Percentiles rank a stretch among this genome's conserved stretches.
phyloP scores from a whole-genome alignment of 23 tunicate species.

The Oikopleura vanhoeffeni region DNA sequence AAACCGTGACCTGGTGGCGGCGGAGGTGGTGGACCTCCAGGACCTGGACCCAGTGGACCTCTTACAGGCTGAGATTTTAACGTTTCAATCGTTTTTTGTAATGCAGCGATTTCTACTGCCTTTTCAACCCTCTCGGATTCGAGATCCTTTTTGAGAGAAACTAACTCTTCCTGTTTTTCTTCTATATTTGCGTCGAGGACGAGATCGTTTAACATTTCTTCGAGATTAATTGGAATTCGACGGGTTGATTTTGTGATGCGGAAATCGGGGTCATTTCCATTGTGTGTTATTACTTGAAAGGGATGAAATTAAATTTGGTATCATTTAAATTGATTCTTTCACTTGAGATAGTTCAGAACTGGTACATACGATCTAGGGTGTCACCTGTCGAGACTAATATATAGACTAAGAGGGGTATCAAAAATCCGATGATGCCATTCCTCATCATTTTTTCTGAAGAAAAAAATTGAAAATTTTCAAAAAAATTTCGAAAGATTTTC shows the following conservation, averaged over 20 bases:
- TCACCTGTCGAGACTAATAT: too few species aligned
- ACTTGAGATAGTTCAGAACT: too few species aligned
- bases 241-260: background rate
- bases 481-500: too few species aligned
- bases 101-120: background rate
- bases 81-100: background rate
- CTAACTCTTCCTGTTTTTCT: background rate
- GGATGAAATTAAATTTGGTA: too few species aligned
- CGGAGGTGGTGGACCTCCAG: conserved; percentile 11
- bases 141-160: background rate
- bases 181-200: background rate
- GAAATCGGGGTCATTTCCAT: background rate
- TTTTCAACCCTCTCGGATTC: background rate
- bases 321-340: too few species aligned
- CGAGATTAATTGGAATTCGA: background rate
- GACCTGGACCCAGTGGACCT: background rate
- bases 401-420: too few species aligned
- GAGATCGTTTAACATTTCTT: background rate
- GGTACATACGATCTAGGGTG: too few species aligned
- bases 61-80: background rate
- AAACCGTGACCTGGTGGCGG: background rate
- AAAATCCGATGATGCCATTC: too few species aligned
- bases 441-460: too few species aligned
- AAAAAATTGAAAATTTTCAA: too few species aligned
- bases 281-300: background rate